Conservation (phyloP, 1,140 invertebrate genomes). For the Mycetomoellerius zeteki region DNA sequence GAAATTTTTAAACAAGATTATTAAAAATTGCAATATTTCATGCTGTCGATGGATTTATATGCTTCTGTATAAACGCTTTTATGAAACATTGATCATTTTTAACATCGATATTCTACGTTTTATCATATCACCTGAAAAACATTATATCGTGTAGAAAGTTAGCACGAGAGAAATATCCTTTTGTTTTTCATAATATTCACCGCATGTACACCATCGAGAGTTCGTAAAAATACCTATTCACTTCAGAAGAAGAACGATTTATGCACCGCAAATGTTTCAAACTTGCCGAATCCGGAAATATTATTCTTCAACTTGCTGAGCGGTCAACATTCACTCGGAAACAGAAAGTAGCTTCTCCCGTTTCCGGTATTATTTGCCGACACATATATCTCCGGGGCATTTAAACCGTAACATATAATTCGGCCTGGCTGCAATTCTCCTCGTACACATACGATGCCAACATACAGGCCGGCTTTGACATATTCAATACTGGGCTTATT, state of each 20-base stretch:
- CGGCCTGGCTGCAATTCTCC: slow-evolving; percentile 23
- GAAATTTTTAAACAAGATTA: slow-evolving; percentile 5
- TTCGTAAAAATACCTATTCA: slow-evolving; percentile 23
- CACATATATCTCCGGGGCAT: slow-evolving; percentile 58
- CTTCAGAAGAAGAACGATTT: slow-evolving; percentile 38
- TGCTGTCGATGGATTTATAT: neutral
- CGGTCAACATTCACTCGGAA: slow-evolving; percentile 2
- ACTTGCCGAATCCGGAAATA: slow-evolving; percentile 21
- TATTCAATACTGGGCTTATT: slow-evolving; percentile 53
- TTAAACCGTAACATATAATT: slow-evolving; percentile 56
- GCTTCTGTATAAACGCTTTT: neutral
- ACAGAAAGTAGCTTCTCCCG: slow-evolving; percentile 33
- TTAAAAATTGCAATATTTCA: slow-evolving; percentile 13
- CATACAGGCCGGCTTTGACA: slow-evolving; percentile 41
- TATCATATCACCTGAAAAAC: neutral
- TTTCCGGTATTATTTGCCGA: slow-evolving; percentile 48
- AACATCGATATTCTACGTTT: neutral
- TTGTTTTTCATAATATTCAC: slow-evolving; percentile 29
- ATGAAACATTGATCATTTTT: slow-evolving; percentile 1
- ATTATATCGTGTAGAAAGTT: neutral
- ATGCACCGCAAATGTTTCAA: slow-evolving; percentile 37
- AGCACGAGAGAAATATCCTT: neutral
- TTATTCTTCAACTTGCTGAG: slow-evolving; percentile 43
- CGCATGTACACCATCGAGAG: neutral
- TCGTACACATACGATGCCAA: neutral